phyloP scores from a whole-genome alignment of 2,797 vertebrate genomes.

The Gymnodraco acuticeps region DNA sequence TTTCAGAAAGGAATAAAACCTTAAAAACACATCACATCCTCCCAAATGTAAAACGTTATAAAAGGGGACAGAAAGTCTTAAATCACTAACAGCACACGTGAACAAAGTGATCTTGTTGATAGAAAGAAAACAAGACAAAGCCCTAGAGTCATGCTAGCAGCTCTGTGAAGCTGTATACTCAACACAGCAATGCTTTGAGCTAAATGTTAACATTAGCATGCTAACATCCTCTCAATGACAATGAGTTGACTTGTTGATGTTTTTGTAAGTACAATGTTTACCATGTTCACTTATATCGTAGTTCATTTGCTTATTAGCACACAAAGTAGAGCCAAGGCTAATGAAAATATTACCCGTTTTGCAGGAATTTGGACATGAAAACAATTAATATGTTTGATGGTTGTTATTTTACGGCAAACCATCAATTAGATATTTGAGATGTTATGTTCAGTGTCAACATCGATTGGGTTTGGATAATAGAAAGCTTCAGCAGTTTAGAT shows the following conservation, averaged over 20 bases:
- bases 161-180: not conserved
- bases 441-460: not conserved
- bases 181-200: not conserved
- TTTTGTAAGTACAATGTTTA: not conserved
- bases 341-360: not conserved
- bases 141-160: not conserved
- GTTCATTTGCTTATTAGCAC: too few relatives aligned
- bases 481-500: constrained; percentile 15
- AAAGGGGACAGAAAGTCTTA: not conserved
- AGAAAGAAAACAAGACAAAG: not conserved
- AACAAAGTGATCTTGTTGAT: not conserved
- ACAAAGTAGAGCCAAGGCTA: too few relatives aligned
- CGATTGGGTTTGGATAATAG: constrained; percentile 10
- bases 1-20: too few relatives aligned
- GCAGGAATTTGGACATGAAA: not conserved
- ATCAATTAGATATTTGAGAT: not conserved
- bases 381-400: too few relatives aligned
- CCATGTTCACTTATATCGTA: not conserved
- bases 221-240: not conserved
- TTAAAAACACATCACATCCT: too few relatives aligned
- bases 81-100: not conserved
- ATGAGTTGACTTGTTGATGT: not conserved
- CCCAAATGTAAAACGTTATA: not conserved
- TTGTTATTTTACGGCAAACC: not conserved
- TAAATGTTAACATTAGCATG: not conserved